Conservation (phyloP, 2,113 vertebrate species). For the Seriola quinqueradiata region DNA sequence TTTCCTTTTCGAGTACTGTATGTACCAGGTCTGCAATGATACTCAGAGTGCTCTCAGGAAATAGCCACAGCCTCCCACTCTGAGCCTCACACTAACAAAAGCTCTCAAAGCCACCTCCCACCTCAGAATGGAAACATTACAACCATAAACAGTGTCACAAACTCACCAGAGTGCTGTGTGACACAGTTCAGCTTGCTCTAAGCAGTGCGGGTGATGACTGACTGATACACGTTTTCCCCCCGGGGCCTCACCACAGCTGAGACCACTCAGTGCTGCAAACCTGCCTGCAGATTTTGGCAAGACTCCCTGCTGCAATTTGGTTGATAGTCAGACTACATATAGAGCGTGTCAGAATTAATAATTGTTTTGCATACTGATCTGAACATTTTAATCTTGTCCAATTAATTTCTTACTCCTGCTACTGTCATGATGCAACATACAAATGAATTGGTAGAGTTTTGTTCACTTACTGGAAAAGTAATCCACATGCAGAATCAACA, state of each 20-base stretch:
- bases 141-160: neutral
- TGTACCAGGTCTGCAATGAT: neutral
- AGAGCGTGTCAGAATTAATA: neutral
- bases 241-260: no score
- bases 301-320: neutral
- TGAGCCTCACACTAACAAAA: neutral
- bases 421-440: neutral
- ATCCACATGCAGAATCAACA: neutral
- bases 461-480: neutral
- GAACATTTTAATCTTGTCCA: neutral
- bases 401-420: neutral
- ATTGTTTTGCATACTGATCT: constrained; percentile 4
- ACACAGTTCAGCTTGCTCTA: neutral
- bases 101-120: neutral
- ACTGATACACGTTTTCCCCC: neutral
- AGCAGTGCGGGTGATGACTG: neutral
- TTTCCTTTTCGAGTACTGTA: no score
- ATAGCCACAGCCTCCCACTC: neutral
- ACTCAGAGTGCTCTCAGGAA: neutral
- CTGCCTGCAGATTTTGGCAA: neutral
- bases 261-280: neutral
- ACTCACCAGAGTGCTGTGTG: neutral
- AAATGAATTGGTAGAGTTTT: neutral
- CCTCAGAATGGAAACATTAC: neutral
- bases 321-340: neutral